A percentile compares a stretch with the other conserved stretches of the same genome.
Conservation (phyloP, 2,113 vertebrate species). For the Tupaia tana region DNA sequence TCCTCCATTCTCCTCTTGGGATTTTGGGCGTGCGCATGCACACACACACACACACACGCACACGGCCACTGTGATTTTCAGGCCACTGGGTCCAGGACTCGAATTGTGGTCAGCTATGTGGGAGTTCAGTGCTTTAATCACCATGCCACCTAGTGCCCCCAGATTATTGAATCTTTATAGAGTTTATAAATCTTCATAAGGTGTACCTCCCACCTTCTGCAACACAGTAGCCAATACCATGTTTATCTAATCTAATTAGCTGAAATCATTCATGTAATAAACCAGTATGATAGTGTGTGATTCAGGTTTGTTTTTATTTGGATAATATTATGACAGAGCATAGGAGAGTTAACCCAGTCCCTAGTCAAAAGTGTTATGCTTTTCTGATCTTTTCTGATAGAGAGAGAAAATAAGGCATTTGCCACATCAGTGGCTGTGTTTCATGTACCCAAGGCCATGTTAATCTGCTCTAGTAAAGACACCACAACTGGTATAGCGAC, state of each 20-base stretch:
- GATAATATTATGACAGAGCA: not conserved
- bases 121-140: no score
- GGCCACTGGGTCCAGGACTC: no score
- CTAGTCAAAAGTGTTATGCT: not conserved
- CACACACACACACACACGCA: no score
- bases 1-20: no score
- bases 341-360: not conserved
- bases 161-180: not conserved
- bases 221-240: not conserved
- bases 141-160: no score
- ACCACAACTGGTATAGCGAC: not conserved
- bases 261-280: not conserved
- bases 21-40: no score
- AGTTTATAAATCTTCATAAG: not conserved
- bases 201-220: not conserved
- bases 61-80: no score
- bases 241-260: not conserved
- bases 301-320: not conserved
- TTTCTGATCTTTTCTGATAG: slow-evolving; percentile 1
- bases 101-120: no score
- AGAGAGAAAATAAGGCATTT: slow-evolving; percentile 14
- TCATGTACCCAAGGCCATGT: not conserved
- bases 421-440: not conserved
- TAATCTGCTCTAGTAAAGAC: not conserved
- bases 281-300: not conserved